phyloP scores from a whole-genome alignment of 1,140 invertebrate genomes.

The Harpegnathos saltator region DNA sequence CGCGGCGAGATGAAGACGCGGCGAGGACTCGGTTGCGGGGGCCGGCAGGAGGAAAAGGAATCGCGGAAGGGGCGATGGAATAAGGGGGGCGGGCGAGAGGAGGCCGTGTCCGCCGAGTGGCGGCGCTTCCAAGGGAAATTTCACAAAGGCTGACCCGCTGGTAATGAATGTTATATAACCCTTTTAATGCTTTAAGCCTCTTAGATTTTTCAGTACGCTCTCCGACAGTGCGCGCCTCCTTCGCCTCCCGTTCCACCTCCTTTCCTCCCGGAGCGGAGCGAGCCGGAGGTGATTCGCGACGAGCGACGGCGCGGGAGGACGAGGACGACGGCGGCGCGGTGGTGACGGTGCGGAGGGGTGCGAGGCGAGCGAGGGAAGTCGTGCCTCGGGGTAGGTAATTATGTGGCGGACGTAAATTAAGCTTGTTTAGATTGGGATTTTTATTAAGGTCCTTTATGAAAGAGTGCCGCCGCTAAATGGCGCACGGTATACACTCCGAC shows the following conservation, averaged over 20 bases:
- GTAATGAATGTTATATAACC: slow-evolving; percentile 87
- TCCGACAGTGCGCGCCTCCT: slow-evolving; percentile 71
- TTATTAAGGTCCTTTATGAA: slow-evolving; percentile 85
- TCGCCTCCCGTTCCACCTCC: slow-evolving; percentile 51
- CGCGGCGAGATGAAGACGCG: slow-evolving; percentile 39
- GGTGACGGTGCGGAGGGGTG: neutral
- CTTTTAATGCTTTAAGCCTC: slow-evolving; percentile 86
- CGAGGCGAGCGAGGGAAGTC: slow-evolving; percentile 53
- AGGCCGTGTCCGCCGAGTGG: slow-evolving; percentile 61
- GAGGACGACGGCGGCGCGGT: neutral
- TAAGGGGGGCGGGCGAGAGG: slow-evolving; percentile 41
- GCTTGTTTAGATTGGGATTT: slow-evolving; percentile 87
- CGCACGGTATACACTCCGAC: slow-evolving; percentile 71
- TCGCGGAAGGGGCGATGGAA: neutral
- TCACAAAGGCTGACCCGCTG: slow-evolving; percentile 85
- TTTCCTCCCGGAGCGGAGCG: slow-evolving; percentile 60
- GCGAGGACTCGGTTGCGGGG: slow-evolving; percentile 8
- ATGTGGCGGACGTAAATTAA: slow-evolving; percentile 87
- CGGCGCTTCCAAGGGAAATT: slow-evolving; percentile 82
- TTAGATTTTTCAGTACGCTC: slow-evolving; percentile 85
- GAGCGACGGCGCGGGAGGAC: slow-evolving; percentile 2
- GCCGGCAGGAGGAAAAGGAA: neutral
- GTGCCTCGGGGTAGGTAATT: slow-evolving; percentile 84
- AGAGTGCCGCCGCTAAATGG: slow-evolving; percentile 81
- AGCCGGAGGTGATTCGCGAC: slow-evolving; percentile 70